A percentile compares a stretch with the other conserved stretches of the same genome.
Conservation (phyloP, 2,113 vertebrate genomes). For the Alethe diademata region DNA sequence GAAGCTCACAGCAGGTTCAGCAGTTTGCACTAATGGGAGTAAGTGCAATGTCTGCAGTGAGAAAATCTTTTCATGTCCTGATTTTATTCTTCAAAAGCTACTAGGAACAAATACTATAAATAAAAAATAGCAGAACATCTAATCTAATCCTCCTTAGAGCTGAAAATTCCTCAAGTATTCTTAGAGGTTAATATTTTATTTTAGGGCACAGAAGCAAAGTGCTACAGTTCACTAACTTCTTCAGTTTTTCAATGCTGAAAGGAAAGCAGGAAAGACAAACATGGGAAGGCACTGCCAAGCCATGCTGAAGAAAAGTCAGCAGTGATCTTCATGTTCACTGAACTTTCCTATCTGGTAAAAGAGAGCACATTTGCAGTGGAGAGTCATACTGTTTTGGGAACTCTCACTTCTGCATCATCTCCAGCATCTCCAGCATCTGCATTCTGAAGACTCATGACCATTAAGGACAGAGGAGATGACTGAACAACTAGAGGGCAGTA, state of each 20-base stretch:
- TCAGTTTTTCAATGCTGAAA: neutral
- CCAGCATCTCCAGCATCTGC: neutral
- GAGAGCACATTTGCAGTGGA: neutral
- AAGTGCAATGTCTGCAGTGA: neutral
- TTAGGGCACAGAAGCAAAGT: neutral
- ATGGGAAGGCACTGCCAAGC: neutral
- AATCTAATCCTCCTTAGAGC: constrained; percentile 8
- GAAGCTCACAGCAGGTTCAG: neutral
- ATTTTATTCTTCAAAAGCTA: constrained; percentile 50
- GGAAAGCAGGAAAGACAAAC: neutral
- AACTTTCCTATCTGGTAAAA: neutral
- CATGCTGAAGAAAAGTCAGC: neutral
- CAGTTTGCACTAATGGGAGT: constrained; percentile 3
- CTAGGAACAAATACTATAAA: neutral
- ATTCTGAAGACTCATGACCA: neutral
- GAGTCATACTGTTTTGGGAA: neutral
- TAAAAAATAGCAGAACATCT: constrained; percentile 25
- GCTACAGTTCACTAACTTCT: neutral
- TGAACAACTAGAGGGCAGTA: neutral
- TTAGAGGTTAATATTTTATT: constrained; percentile 25
- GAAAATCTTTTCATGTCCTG: constrained; percentile 20
- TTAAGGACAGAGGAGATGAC: neutral
- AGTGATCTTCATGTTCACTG: neutral
- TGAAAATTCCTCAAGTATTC: constrained; percentile 12
- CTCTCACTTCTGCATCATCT: neutral